These are phyloP conservation scores for Notiomystis cincta DNA, from an alignment of 2,113 vertebrate genomes.

Conservation along the genomic window DNA sequence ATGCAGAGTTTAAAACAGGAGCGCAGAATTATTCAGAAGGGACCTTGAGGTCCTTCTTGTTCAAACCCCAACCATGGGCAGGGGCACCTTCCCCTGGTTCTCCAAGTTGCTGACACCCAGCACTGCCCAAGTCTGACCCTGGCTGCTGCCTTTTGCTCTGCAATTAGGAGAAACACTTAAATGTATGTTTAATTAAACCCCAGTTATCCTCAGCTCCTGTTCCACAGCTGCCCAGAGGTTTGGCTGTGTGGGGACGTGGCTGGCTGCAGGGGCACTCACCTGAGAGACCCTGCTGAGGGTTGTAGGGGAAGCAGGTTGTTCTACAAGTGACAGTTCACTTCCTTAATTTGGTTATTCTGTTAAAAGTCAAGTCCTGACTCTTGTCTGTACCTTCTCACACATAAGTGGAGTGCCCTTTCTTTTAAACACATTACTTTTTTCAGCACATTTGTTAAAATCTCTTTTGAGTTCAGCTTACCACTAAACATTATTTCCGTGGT, in stretches of 20 bases:
- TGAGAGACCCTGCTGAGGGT: not conserved
- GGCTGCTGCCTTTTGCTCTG: not conserved
- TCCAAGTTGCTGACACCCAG: not conserved
- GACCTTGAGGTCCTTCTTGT: not conserved
- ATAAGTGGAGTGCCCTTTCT: not conserved
- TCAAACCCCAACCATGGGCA: fast-evolving
- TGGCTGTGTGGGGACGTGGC: not conserved
- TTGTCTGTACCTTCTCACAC: not conserved
- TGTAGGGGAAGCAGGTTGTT: not conserved
- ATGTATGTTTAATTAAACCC: not conserved
- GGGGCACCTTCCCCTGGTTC: not conserved
- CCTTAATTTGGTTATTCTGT: not conserved
- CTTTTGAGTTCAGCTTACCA: not conserved
- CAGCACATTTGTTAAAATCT: not conserved
- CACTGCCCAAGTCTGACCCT: not conserved
- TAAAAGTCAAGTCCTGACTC: not conserved
- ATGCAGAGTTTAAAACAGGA: not conserved
- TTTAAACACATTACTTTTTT: not conserved
- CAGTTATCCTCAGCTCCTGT: not conserved
- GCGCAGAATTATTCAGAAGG: not conserved
- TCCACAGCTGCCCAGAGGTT: not conserved
- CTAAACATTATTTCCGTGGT: not conserved
- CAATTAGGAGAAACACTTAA: not conserved
- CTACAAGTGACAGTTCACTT: not conserved
- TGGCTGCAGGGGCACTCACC: not conserved